Conservation (phyloP, 1,140 invertebrate species). For the Batillaria attramentaria region DNA sequence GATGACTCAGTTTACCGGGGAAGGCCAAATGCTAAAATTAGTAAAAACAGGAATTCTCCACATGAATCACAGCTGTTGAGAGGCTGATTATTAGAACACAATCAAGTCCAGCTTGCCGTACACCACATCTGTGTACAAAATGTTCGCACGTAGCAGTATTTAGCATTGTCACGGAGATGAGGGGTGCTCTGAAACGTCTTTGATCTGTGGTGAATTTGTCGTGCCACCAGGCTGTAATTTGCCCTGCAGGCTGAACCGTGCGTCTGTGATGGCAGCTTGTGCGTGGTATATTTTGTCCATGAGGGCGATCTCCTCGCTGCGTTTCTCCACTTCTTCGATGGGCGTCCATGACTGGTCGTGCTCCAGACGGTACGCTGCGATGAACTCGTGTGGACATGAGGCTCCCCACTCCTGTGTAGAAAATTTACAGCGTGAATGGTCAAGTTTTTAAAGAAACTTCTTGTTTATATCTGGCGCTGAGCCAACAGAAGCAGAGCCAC, state of each 20-base stretch:
- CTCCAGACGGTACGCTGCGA: conserved; percentile 80
- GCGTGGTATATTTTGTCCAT: conserved; percentile 66
- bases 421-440: too few species aligned
- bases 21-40: too few species aligned
- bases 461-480: too few species aligned
- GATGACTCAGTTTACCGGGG: too few species aligned
- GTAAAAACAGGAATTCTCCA: too few species aligned
- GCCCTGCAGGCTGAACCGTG: conserved; percentile 27
- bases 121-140: too few species aligned
- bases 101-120: too few species aligned
- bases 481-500: too few species aligned
- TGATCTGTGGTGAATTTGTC: neutral
- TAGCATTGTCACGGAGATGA: neutral
- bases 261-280: conserved; percentile 57
- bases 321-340: conserved; percentile 50
- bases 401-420: conserved; percentile 79
- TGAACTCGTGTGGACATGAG: conserved; percentile 76
- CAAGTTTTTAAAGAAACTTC: too few species aligned
- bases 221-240: neutral
- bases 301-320: conserved; percentile 58
- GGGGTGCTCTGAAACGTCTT: neutral
- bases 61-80: too few species aligned
- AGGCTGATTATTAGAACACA: too few species aligned
- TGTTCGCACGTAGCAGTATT: too few species aligned
- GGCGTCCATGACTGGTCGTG: conserved; percentile 81